phyloP scores from a whole-genome alignment of 2,888 invertebrate species.

The Hirtodrosophila trivittata region DNA sequence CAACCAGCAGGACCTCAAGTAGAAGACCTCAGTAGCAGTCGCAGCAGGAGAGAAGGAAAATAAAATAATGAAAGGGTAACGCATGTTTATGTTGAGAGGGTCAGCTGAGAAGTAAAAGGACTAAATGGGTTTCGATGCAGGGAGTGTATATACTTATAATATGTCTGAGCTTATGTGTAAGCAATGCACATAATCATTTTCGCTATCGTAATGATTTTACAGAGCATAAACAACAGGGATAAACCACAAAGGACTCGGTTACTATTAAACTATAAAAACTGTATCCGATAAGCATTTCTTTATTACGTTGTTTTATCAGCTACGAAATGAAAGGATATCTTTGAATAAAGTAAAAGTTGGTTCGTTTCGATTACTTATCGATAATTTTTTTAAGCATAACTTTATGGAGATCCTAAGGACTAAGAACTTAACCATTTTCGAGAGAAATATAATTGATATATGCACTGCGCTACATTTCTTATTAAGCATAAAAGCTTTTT shows the following conservation, averaged over 20 bases:
- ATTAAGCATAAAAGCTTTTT: slow-evolving; percentile 1
- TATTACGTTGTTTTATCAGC: too few relatives aligned
- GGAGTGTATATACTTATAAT: slow-evolving; percentile 19
- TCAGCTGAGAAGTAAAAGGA: slow-evolving; percentile 15
- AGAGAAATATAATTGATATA: too few relatives aligned
- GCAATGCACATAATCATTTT: slow-evolving; percentile 48
- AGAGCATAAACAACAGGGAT: not conserved
- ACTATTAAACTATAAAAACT: too few relatives aligned
- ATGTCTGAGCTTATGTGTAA: slow-evolving; percentile 55
- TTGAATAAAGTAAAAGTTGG: too few relatives aligned
- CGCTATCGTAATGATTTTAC: slow-evolving; percentile 29
- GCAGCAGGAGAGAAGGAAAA: not conserved
- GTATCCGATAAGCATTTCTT: too few relatives aligned
- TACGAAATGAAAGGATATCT: too few relatives aligned
- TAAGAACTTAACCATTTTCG: too few relatives aligned
- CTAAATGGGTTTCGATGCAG: not conserved
- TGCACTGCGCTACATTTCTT: too few relatives aligned
- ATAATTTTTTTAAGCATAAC: too few relatives aligned
- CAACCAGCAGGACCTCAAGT: not conserved
- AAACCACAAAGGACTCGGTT: too few relatives aligned
- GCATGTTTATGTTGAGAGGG: slow-evolving; percentile 18
- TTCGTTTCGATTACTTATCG: too few relatives aligned
- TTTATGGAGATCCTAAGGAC: too few relatives aligned
- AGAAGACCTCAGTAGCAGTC: not conserved
- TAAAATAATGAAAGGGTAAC: slow-evolving; percentile 40